A percentile compares a stretch with the other conserved stretches of the same genome.
Conservation (phyloP, 2,888 invertebrate genomes). For the Drosophila merina region DNA sequence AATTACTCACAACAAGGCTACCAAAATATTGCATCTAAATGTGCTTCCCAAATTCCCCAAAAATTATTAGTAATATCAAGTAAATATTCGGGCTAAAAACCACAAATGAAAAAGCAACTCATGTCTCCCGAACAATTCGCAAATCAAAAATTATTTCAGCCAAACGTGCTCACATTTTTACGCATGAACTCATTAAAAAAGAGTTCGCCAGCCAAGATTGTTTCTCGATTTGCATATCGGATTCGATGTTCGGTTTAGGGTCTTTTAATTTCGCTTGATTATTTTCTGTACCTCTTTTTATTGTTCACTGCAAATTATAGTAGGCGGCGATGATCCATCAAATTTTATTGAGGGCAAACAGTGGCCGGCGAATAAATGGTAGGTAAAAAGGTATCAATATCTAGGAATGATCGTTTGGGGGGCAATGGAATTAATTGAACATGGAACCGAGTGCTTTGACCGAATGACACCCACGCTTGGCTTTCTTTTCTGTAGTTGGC, state of each 20-base stretch:
- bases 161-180: slow-evolving; percentile 16
- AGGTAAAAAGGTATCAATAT: slow-evolving; percentile 42
- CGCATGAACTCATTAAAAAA: slow-evolving; percentile 56
- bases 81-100: neutral
- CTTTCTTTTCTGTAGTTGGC: slow-evolving; percentile 66
- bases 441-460: slow-evolving; percentile 67
- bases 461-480: slow-evolving; percentile 66
- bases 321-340: slow-evolving; percentile 67
- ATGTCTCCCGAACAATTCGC: slow-evolving; percentile 17
- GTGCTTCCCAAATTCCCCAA: slow-evolving; percentile 15
- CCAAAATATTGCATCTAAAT: neutral
- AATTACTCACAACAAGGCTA: neutral
- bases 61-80: neutral
- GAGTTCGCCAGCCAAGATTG: slow-evolving; percentile 36
- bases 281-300: slow-evolving; percentile 17
- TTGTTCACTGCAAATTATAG: slow-evolving; percentile 24
- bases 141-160: slow-evolving; percentile 24
- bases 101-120: slow-evolving; percentile 5
- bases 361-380: slow-evolving; percentile 27
- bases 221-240: slow-evolving; percentile 44
- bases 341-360: slow-evolving; percentile 64
- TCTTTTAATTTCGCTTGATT: slow-evolving; percentile 24
- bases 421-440: slow-evolving; percentile 34
- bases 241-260: slow-evolving; percentile 30
- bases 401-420: slow-evolving; percentile 15